Evolutionary conservation across 2,888 invertebrate genomes (phyloP).

Genomic region (Ypsolopha scabrella): DNA sequence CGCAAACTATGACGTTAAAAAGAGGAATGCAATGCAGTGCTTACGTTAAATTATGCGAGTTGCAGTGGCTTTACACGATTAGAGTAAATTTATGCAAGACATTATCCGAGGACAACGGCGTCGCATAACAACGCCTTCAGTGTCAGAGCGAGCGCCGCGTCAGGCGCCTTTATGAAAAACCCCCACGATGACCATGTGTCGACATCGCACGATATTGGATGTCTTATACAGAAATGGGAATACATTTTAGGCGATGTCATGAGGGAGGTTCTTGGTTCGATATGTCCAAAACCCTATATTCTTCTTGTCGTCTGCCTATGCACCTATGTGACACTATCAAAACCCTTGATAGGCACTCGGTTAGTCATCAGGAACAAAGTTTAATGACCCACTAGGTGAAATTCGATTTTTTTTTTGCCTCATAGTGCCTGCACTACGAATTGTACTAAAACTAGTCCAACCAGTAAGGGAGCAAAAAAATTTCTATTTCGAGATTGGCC

Average conservation of each 20-base stretch:
- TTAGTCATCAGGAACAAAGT: no score
- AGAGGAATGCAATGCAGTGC: conserved; percentile 23
- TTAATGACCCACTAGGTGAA: no score
- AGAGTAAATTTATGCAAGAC: conserved; percentile 66
- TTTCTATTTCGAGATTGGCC: no score
- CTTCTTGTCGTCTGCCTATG: no score
- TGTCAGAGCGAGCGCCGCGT: conserved; percentile 40
- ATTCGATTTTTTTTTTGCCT: no score
- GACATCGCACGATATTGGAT: conserved; percentile 49
- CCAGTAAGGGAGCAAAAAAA: no score
- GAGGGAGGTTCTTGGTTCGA: no score
- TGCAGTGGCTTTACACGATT: conserved; percentile 57
- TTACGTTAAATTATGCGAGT: conserved; percentile 53
- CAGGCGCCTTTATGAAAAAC: conserved; percentile 54
- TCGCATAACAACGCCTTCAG: conserved; percentile 64
- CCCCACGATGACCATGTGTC: conserved; percentile 44
- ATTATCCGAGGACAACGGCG: conserved; percentile 60
- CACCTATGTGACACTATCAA: no score
- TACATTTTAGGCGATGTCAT: conserved; percentile 18
- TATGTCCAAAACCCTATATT: no score
- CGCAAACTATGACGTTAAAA: conserved; percentile 1
- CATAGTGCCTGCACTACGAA: no score
- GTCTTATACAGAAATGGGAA: conserved; percentile 24
- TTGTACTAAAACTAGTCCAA: no score
- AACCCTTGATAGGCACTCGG: no score